These are phyloP conservation scores for Drosophila trapezifrons DNA, from an alignment of 1,140 invertebrate genomes.

Conservation along the genomic window DNA sequence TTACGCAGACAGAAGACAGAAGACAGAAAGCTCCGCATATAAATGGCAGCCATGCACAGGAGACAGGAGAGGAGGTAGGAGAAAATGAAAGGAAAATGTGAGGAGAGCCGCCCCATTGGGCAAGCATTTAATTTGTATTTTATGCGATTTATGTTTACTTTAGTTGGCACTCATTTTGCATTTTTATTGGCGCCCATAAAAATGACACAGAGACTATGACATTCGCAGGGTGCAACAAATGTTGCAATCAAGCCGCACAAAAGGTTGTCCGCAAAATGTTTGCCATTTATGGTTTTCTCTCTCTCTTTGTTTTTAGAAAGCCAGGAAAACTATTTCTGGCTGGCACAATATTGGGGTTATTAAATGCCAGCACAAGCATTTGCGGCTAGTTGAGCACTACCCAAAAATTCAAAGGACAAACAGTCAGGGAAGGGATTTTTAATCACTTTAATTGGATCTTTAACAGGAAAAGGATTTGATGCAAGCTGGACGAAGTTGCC, in stretches of 20 bases:
- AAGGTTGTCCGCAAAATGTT: constrained; percentile 26
- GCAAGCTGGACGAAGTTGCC: too few species aligned
- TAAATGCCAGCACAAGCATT: constrained; percentile 13
- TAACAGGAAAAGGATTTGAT: too few species aligned
- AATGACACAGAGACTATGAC: constrained; percentile 35
- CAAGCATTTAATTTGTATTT: constrained; percentile 81
- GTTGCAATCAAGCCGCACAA: constrained; percentile 42
- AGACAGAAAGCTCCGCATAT: constrained; percentile 52
- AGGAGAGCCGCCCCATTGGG: constrained; percentile 41
- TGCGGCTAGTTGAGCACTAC: constrained; percentile 7
- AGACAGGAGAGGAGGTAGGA: constrained; percentile 22
- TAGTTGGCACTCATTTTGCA: constrained; percentile 65
- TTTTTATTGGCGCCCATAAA: constrained; percentile 68
- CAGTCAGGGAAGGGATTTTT: not conserved
- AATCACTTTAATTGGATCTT: not conserved
- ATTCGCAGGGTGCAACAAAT: constrained; percentile 46
- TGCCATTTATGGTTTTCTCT: constrained; percentile 5
- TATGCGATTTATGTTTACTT: constrained; percentile 77
- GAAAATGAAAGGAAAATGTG: not conserved
- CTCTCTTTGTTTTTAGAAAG: not conserved
- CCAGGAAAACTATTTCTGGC: constrained; percentile 9
- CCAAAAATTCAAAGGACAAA: constrained; percentile 14
- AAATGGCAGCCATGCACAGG: constrained; percentile 57
- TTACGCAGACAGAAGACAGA: constrained; percentile 60
- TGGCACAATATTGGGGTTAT: not conserved